Conservation (phyloP, 2,888 invertebrate species). For the Sceliomorpha sp. region DNA sequence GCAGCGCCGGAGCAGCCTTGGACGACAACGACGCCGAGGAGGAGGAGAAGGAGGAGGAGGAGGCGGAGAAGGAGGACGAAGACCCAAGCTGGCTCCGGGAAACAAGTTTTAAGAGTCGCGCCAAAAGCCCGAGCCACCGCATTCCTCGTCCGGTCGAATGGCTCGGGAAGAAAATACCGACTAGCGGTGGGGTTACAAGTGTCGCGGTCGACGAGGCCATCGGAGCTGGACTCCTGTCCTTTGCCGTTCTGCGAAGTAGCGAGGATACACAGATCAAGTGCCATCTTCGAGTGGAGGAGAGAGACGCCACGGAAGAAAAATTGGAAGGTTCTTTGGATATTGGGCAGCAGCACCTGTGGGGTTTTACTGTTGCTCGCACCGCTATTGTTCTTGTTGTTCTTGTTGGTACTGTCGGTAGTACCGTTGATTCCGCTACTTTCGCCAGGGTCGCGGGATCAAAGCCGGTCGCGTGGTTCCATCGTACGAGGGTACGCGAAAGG, state of each 20-base stretch:
- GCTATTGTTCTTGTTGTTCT: conserved; percentile 30
- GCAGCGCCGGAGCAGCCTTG: conserved; percentile 54
- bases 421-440: conserved; percentile 45
- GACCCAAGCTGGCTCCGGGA: conserved; percentile 20
- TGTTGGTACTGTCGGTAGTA: conserved; percentile 23
- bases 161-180: conserved; percentile 20
- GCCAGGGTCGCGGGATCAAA: conserved; percentile 28
- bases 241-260: conserved; percentile 23
- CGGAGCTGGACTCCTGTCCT: conserved; percentile 49
- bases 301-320: conserved; percentile 9
- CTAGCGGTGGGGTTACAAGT: conserved; percentile 31
- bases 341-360: conserved; percentile 11
- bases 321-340: too few relatives aligned
- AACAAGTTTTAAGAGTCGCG: conserved; percentile 39
- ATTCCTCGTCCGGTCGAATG: conserved; percentile 30
- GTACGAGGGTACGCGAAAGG: conserved; percentile 34
- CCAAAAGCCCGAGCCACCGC: conserved; percentile 21
- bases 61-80: conserved; percentile 24
- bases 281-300: conserved; percentile 7
- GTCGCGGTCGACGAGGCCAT: conserved; percentile 22
- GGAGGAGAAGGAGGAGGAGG: conserved; percentile 36
- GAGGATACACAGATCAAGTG: too few relatives aligned
- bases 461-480: conserved; percentile 28
- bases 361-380: conserved; percentile 19
- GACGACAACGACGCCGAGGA: conserved; percentile 40